Conservation (phyloP, 2,888 invertebrate genomes). For the Tyria jacobaeae region DNA sequence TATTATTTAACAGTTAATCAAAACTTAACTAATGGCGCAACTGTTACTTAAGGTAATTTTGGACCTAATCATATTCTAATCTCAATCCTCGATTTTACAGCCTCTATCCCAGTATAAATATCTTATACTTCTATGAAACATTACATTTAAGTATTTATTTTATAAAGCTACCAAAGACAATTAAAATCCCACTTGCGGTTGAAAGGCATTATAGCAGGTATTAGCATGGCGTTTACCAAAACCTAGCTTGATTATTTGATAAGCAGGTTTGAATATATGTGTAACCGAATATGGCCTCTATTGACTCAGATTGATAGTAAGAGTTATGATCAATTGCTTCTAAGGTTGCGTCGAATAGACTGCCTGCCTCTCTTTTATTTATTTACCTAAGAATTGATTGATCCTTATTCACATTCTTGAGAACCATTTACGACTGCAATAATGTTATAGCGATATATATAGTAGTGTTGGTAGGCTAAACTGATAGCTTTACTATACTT, state of each 20-base stretch:
- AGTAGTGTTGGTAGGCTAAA: too few species aligned
- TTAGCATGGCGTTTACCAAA: background rate
- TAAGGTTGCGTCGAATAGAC: conserved; percentile 18
- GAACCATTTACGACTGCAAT: conserved; percentile 39
- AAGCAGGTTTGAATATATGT: conserved; percentile 1
- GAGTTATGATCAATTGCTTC: conserved; percentile 1
- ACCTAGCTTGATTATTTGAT: background rate
- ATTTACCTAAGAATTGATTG: conserved; percentile 35
- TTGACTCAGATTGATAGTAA: conserved; percentile 13
- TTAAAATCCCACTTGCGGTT: background rate
- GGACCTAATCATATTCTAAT: background rate
- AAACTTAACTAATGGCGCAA: too few species aligned
- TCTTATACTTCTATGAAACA: too few species aligned
- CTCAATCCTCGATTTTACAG: background rate
- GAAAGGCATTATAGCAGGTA: background rate
- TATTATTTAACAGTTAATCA: too few species aligned
- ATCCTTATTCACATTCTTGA: conserved; percentile 22
- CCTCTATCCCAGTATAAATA: background rate
- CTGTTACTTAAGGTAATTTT: too few species aligned
- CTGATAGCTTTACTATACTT: conserved; percentile 32
- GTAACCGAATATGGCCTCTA: background rate
- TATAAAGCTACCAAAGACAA: too few species aligned
- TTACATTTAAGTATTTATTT: too few species aligned
- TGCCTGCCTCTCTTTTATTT: conserved; percentile 14
- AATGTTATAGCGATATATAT: too few species aligned